Evolutionary conservation across 2,888 invertebrate species (phyloP), one percentile per base, ranked within the genome.

Genomic region (Scaptomyza caliginosa): DNA sequence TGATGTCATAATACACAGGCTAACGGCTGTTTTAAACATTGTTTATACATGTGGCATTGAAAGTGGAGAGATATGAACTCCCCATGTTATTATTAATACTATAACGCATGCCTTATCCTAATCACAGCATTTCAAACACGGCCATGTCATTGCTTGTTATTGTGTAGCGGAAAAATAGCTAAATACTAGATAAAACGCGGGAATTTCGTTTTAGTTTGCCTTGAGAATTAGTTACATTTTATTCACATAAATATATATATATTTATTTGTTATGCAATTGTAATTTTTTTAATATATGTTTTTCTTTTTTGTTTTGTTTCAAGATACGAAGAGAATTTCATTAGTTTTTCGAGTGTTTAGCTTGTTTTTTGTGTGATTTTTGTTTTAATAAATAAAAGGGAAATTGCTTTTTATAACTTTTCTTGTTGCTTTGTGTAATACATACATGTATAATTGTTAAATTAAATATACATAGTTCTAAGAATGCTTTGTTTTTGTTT

Each of bases 211-310:
- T 39, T 28, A 60, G 48, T 67, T 84, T 83, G 88, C 88, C 77
- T 88, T 88, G 84, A 86, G 88, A 88, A 88, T 83, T 88, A 84
- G 81, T 87, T 83, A 87, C 82, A 83, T 75, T 81, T 81, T 88
- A 88, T 83, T 83, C 86, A 83, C 88, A 83, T 86, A 76, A 88
- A 86, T 83, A 85, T 75, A 67, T 73, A 67, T 74, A 52, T 83
- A 72, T 60, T 83, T 86, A 70, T 80, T 83, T 69, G 63, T 83
- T 86, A 70, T 80, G 77, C 54, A 79, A 59, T 82, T 71, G 42
- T 49, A 58, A 43, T 46, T 58, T 51, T 51, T 36, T 52, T 59
- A n/a, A n/a, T n/a, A 26, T 23, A 26, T 46, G 45, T 42, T 13
- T 3, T 51, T 40, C 67, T 58, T 43, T 57, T 51, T 55, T 55